Evolutionary conservation across 2,888 invertebrate genomes (phyloP).

Genomic region (Neoscelio sp.): DNA sequence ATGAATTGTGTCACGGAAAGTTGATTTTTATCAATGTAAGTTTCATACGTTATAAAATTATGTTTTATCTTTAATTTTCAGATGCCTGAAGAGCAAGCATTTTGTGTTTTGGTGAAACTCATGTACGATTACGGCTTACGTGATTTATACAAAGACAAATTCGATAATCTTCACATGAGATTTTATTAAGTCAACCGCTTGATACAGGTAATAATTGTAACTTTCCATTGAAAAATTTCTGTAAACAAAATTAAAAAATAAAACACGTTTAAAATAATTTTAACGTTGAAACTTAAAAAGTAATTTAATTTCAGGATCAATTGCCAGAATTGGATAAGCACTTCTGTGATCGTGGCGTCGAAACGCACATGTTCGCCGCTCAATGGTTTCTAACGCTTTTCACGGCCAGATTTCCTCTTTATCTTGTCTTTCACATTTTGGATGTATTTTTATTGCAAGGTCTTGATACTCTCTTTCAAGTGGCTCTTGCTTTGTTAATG

Average conservation of each 20-base stretch:
- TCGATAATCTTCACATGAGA: slow-evolving; percentile 97
- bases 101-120: slow-evolving; percentile 96
- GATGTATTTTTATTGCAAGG: slow-evolving; percentile 98
- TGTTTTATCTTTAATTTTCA: slow-evolving; percentile 83
- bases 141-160: slow-evolving; percentile 98
- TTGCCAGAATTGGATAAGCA: slow-evolving; percentile 92
- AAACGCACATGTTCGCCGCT: slow-evolving; percentile 99
- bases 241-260: slow-evolving; percentile 3
- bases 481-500: slow-evolving; percentile 96
- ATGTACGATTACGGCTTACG: slow-evolving; percentile 98
- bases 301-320: slow-evolving; percentile 87
- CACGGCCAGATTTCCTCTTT: slow-evolving; percentile 98
- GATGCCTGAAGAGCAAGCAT: slow-evolving; percentile 99
- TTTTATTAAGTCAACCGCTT: slow-evolving; percentile 97
- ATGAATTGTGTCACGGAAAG: too few relatives aligned
- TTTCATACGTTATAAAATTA: too few relatives aligned
- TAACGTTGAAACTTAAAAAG: not conserved
- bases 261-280: slow-evolving; percentile 5
- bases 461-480: slow-evolving; percentile 97
- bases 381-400: slow-evolving; percentile 99
- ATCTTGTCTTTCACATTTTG: slow-evolving; percentile 98
- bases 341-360: slow-evolving; percentile 92
- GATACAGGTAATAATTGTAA: slow-evolving; percentile 88
- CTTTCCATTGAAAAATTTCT: not conserved
- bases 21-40: too few relatives aligned